Evolutionary conservation across 2,113 vertebrate species (phyloP), one percentile per base, ranked within the genome.

Genomic region (Sisor rabdophorus): DNA sequence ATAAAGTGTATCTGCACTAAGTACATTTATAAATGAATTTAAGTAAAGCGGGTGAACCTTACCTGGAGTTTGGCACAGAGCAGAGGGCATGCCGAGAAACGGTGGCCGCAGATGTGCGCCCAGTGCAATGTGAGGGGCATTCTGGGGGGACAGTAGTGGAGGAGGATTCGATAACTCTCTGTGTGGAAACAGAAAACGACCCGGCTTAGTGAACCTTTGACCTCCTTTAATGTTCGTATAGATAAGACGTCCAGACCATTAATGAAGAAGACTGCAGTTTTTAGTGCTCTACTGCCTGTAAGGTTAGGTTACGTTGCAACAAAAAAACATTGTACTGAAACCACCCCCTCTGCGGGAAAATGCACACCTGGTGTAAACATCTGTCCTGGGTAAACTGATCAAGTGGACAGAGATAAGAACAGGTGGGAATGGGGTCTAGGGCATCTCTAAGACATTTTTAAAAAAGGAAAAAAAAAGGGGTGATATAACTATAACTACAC

Each of bases 41-140:
- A 30, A 47, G 22, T 71, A n/a, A 56, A 56, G 36, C 16, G 20
- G 11, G 17, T 54, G 53, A 24, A 30, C 4, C 93, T 94, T 88
- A 98, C 97, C 97, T 87, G 96, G 96, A 0, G 93, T 91, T 89
- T 96, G 96, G 90, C 96, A 98, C 73, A 99, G 91, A n/a, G 95
- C 91, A 0, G 97, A 94, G 68, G 96, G 94, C 91, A 98, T 91
- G 87, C 95, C 95, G 22, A 98, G 86, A 84, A 98, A 96, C 3
- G 96, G 96, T n/a, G 96, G 95, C 86, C 96, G 91, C 86, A 98
- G 84, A 84, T 98, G 97, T 77, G 95, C 92, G 52, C 96, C 95
- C 88, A 98, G 89, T 63, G 96, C 91, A 54, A 99, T 95, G 83
- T 99, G 97, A 73, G 96, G 95, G 1, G 93, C 95, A 0, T 92